These are phyloP conservation scores for Phanerotoma sp. DNA, from an alignment of 2,888 invertebrate genomes.

Conservation along the genomic window DNA sequence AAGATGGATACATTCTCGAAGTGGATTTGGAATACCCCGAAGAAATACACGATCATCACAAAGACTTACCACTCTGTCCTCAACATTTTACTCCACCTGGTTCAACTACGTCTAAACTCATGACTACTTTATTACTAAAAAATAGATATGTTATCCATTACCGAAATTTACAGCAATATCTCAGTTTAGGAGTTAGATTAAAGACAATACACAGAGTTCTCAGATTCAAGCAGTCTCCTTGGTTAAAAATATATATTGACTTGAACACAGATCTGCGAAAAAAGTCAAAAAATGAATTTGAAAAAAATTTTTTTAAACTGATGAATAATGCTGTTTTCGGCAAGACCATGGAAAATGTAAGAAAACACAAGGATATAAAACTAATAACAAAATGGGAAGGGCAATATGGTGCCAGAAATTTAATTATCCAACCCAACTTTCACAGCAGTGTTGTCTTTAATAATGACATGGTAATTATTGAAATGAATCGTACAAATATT, in stretches of 20 bases:
- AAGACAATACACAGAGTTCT: no score
- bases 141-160: slow-evolving; percentile 12
- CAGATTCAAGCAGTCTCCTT: slow-evolving; percentile 10
- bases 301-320: no score
- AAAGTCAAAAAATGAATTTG: no score
- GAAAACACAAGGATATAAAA: slow-evolving; percentile 46
- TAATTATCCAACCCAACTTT: slow-evolving; percentile 44
- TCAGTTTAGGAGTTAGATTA: no score
- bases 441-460: slow-evolving; percentile 40
- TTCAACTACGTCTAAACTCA: slow-evolving; percentile 34
- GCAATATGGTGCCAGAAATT: slow-evolving; percentile 41
- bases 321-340: no score
- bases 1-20: no score
- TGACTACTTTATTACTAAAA: slow-evolving; percentile 30
- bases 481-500: slow-evolving; percentile 38
- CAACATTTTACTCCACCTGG: slow-evolving; percentile 35
- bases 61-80: no score
- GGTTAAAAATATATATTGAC: slow-evolving; percentile 16
- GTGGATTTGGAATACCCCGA: no score
- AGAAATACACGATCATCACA: no score
- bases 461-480: slow-evolving; percentile 46
- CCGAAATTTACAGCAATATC: no score
- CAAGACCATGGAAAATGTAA: no score
- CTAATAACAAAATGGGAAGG: slow-evolving; percentile 35
- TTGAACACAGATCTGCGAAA: slow-evolving; percentile 4